Evolutionary conservation across 2,797 vertebrate species (phyloP).

Genomic region (Sylvilagus floridanus): DNA sequence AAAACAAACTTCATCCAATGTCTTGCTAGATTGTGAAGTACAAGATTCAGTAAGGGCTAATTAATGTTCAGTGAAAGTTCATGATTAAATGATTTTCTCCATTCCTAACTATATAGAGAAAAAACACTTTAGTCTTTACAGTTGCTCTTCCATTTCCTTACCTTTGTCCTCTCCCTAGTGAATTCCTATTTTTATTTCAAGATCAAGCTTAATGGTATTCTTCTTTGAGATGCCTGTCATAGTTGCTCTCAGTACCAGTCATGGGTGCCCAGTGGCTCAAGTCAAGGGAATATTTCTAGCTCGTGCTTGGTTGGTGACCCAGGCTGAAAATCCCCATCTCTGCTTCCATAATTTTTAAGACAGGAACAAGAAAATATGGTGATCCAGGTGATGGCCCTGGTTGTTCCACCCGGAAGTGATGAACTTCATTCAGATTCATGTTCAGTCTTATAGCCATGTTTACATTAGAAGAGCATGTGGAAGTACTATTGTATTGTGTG

Average conservation of each 20-base stretch:
- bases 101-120: neutral
- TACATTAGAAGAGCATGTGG: neutral
- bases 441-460: neutral
- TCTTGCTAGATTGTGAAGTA: neutral
- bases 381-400: neutral
- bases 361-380: neutral
- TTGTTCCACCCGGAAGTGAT: neutral
- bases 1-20: neutral
- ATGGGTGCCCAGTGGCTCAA: neutral
- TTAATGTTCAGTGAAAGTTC: neutral
- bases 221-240: neutral
- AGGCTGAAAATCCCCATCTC: neutral
- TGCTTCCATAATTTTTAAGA: neutral
- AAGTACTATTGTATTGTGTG: neutral
- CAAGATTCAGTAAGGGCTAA: neutral
- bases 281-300: neutral
- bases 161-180: neutral
- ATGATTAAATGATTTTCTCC: neutral
- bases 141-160: neutral
- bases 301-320: neutral
- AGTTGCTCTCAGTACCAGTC: neutral
- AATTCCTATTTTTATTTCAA: constrained; percentile 11
- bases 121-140: neutral
- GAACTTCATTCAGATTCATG: neutral
- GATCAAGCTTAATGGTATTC: neutral